phyloP scores from a whole-genome alignment of 2,797 vertebrate genomes.

The Phyllotis vaccarum region DNA sequence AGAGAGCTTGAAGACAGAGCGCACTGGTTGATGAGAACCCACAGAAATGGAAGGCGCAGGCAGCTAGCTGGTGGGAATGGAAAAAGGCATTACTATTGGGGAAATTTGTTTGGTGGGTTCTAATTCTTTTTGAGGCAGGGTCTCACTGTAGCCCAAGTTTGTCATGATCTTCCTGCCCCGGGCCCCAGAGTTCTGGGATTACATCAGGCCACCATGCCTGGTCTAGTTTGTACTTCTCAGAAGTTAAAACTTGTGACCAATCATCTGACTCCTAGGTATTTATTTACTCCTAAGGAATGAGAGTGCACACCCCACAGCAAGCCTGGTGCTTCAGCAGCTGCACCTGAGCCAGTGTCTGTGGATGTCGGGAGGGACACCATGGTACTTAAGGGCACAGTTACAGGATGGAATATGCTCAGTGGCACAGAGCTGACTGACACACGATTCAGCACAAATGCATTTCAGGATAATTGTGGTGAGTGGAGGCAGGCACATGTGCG shows the following conservation, averaged over 20 bases:
- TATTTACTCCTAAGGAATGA: not conserved
- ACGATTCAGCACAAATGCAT: fast-evolving
- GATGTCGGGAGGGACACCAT: not conserved
- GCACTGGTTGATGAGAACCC: not conserved
- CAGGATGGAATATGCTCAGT: too few species aligned
- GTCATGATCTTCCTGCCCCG: not conserved
- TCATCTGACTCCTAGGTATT: not conserved
- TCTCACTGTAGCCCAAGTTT: not conserved
- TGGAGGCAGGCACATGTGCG: not conserved
- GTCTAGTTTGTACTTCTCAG: not conserved
- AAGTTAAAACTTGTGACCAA: not conserved
- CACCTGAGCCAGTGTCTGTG: too few species aligned
- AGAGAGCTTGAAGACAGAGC: not conserved
- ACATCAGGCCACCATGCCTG: not conserved
- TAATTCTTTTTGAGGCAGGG: not conserved
- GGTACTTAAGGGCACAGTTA: not conserved
- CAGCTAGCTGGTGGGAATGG: not conserved
- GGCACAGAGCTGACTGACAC: not conserved
- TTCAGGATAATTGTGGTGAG: not conserved
- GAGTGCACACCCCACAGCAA: too few species aligned
- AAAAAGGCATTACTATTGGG: too few species aligned
- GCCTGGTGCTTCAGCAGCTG: not conserved
- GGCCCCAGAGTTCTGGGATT: not conserved
- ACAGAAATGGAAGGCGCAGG: too few species aligned
- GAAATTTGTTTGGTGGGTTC: not conserved